Conservation (phyloP, 37 sponge, comb jelly and placozoan species). For the Amphimedon queenslandica region DNA sequence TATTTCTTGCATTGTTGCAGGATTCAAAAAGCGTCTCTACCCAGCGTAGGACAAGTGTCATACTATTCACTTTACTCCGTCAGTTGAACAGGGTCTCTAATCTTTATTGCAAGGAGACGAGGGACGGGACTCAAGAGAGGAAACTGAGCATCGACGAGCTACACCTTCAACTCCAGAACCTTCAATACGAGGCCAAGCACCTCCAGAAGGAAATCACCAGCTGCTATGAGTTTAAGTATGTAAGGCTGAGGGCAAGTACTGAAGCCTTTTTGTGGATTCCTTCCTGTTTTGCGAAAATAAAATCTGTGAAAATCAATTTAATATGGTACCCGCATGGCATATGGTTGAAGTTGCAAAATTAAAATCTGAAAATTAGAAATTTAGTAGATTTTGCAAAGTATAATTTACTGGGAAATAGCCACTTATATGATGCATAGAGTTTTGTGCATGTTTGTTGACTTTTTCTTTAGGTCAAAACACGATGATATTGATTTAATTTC, state of each 20-base stretch:
- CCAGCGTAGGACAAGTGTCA: constrained; percentile 15
- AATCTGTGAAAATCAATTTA: too few species aligned
- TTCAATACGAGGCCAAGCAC: constrained; percentile 74
- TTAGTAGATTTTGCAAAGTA: too few species aligned
- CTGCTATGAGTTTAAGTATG: constrained; percentile 83
- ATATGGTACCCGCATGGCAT: too few species aligned
- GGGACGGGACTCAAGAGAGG: constrained; percentile 61
- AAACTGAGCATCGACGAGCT: constrained; percentile 66
- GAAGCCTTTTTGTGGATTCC: neutral
- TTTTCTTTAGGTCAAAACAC: constrained; percentile 75
- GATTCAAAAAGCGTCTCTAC: neutral
- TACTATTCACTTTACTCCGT: constrained; percentile 40
- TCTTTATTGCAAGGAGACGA: constrained; percentile 58
- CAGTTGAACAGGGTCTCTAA: constrained; percentile 70
- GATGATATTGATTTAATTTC: constrained; percentile 75
- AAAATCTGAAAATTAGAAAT: too few species aligned
- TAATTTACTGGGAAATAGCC: too few species aligned
- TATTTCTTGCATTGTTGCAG: neutral
- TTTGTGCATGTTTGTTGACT: too few species aligned
- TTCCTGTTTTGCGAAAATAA: too few species aligned
- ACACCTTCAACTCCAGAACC: constrained; percentile 84
- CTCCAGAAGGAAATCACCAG: constrained; percentile 68
- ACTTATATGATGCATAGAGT: too few species aligned
- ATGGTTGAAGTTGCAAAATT: too few species aligned
- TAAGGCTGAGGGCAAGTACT: constrained; percentile 1